These are phyloP conservation scores for Lucinisca nassula DNA, from an alignment of 2,888 invertebrate species.

Conservation along the genomic window DNA sequence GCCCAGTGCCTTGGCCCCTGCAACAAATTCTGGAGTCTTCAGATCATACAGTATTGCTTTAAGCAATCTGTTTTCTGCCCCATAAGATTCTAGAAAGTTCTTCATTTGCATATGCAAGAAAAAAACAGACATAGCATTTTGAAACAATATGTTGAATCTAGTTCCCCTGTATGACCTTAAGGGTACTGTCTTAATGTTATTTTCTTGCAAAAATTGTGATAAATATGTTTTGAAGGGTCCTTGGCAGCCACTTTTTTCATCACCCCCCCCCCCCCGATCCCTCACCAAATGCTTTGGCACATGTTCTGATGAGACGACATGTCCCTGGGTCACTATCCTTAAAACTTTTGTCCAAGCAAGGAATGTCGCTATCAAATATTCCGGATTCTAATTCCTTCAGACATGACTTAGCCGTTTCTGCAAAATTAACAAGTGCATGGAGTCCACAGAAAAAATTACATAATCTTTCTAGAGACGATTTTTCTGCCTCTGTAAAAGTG, in stretches of 20 bases:
- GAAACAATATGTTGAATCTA: slow-evolving; percentile 42
- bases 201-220: slow-evolving; percentile 18
- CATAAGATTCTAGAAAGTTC: slow-evolving; percentile 45
- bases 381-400: slow-evolving; percentile 28
- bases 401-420: slow-evolving; percentile 36
- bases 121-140: slow-evolving; percentile 44
- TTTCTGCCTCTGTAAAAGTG: slow-evolving; percentile 41
- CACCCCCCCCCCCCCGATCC: slow-evolving; percentile 41
- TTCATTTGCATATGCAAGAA: slow-evolving; percentile 52
- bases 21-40: slow-evolving; percentile 60
- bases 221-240: slow-evolving; percentile 24
- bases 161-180: slow-evolving; percentile 28
- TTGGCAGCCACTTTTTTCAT: slow-evolving; percentile 41
- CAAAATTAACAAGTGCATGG: slow-evolving; percentile 51
- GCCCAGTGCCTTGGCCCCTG: slow-evolving; percentile 70
- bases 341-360: slow-evolving; percentile 31
- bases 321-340: slow-evolving; percentile 41
- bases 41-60: slow-evolving; percentile 59
- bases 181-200: slow-evolving; percentile 34
- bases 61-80: slow-evolving; percentile 56
- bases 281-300: slow-evolving; percentile 54
- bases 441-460: slow-evolving; percentile 55
- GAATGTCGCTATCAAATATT: slow-evolving; percentile 26
- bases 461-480: slow-evolving; percentile 7
- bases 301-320: slow-evolving; percentile 40